These are phyloP conservation scores for Dendrolimus houi DNA, from an alignment of 2,888 invertebrate genomes.

Conservation along the genomic window DNA sequence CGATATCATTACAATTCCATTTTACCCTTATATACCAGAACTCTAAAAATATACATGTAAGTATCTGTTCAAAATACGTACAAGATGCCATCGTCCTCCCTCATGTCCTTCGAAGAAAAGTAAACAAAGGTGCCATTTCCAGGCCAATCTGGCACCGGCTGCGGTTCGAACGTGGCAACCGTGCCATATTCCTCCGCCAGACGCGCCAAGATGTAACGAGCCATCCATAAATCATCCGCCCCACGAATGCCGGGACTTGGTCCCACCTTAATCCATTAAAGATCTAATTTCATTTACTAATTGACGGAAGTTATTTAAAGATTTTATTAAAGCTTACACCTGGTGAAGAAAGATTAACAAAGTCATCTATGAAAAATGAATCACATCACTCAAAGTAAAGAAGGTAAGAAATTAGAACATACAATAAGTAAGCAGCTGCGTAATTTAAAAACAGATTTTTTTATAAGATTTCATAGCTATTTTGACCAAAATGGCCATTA, in stretches of 20 bases:
- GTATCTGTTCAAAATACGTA: conserved; percentile 25
- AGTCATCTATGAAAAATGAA: no score
- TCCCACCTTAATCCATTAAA: conserved; percentile 79
- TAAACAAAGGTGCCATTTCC: conserved; percentile 92
- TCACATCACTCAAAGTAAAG: no score
- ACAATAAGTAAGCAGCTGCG: no score
- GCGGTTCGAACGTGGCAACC: conserved; percentile 81
- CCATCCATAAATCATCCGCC: conserved; percentile 93
- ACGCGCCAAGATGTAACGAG: conserved; percentile 88
- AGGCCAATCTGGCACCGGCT: conserved; percentile 91
- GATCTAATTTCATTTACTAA: conserved; percentile 1
- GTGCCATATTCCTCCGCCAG: conserved; percentile 92
- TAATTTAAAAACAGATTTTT: no score
- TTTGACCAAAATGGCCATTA: no score
- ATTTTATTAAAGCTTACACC: no score
- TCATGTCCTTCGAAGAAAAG: conserved; percentile 92
- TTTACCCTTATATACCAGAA: no score
- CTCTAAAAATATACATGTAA: no score
- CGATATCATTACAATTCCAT: no score
- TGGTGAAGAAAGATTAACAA: no score
- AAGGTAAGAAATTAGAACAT: no score
- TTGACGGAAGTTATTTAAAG: neutral
- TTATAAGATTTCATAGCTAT: no score
- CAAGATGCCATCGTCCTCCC: conserved; percentile 86
- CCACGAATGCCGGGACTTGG: conserved; percentile 89